A percentile compares a stretch with the other conserved stretches of the same genome.
Evolutionary conservation across 2,113 vertebrate genomes (phyloP).

Genomic region (Oreochromis aureus): DNA sequence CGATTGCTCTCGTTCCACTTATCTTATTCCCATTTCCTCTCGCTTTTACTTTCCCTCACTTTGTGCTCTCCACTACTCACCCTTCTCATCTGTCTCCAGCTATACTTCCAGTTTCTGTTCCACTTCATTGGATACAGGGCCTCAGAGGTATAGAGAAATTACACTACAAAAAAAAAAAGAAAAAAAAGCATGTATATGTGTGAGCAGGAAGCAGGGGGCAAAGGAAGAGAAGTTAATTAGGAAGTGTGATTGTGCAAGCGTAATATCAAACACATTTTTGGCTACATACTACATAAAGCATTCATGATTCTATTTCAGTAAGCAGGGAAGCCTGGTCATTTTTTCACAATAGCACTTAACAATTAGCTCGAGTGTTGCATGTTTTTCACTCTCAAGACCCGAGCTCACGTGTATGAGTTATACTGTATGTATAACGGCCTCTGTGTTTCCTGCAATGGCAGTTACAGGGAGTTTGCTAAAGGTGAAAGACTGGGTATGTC

Average conservation of each 20-base stretch:
- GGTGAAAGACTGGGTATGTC: not conserved
- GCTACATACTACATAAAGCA: not conserved
- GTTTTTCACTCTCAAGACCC: not conserved
- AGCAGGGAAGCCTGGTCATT: not conserved
- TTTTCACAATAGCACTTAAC: not conserved
- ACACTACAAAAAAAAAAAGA: not conserved
- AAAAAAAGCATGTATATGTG: not conserved
- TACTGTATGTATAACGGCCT: not conserved
- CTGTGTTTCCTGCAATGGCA: not conserved
- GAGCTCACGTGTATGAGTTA: rapidly evolving
- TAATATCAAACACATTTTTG: slow-evolving; percentile 25
- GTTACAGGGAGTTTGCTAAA: not conserved
- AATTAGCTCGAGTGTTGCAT: rapidly evolving
- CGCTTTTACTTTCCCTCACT: not conserved
- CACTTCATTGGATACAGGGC: slow-evolving; percentile 18
- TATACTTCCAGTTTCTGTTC: slow-evolving; percentile 25
- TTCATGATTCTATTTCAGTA: not conserved
- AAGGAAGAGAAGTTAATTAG: slow-evolving; percentile 27
- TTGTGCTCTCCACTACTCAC: not conserved
- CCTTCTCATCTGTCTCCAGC: slow-evolving; percentile 25
- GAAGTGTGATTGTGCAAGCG: slow-evolving; percentile 7
- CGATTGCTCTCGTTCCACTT: slow-evolving; percentile 48
- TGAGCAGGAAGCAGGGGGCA: not conserved
- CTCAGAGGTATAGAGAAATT: slow-evolving; percentile 49
- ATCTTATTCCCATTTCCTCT: slow-evolving; percentile 38